Evolutionary conservation across 2,113 vertebrate species (phyloP), one percentile per base, ranked within the genome.

Genomic region (Genyomyrus donnyi): DNA sequence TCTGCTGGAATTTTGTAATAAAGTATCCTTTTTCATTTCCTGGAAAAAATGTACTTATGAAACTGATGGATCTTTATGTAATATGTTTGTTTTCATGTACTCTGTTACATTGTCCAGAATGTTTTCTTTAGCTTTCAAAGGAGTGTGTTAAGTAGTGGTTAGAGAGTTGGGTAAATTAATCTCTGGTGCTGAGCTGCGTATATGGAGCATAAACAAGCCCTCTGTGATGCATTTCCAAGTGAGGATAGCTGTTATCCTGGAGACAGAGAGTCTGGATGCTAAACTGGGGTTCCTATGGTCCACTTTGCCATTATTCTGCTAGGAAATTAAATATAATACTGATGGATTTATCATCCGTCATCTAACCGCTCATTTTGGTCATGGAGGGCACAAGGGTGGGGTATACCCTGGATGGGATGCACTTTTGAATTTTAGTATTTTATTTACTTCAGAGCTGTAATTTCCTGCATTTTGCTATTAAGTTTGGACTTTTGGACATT

Each of bases 1-100:
- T 85, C 17, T 85, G 83, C 39, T 85, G 83, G 83, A 85, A 85
- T 85, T 85, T 45, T 48, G 83, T 48, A 85, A 85, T 85, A 24
- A 46, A 80, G 39, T 85, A 83, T 83, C 77, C 77, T 8, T 17
- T 39, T 83, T 83, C 77, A 42, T 39, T 83, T 45, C 35, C 39
- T 45, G 31, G 21, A 17, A 83, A 21, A 45, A 21, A 42, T 3
- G 17, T 35, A 19, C 17, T 84, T 84, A 24, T 84, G 80, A 48
- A 85, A 85, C 21, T 48, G 83, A 85, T 46, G 39, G 39, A 21
- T 48, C 39, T 42, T 85, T 85, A n/a, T 11, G 45, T 17, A 48
- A n/a, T 85, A n/a, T 46, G 83, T 85, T 85, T 85, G 45, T 85
- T 46, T 24, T 48, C 39, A 48, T 85, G 19, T 48, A 11, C 83